Percentiles rank a stretch among this genome's conserved stretches.
Evolutionary conservation across 2,888 invertebrate genomes (phyloP).

Genomic region (Morpho achilles): DNA sequence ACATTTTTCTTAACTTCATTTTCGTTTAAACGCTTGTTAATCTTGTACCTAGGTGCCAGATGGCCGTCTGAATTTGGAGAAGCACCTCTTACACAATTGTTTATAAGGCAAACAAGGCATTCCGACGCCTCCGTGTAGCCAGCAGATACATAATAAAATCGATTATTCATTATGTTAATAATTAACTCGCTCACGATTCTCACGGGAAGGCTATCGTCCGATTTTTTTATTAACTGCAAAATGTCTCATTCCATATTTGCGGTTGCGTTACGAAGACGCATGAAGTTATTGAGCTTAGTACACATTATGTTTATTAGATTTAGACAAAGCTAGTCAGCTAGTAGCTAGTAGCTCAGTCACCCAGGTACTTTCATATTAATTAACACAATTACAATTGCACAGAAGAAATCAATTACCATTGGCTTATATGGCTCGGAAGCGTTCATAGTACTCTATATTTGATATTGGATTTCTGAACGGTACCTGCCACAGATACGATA

Average conservation of each 20-base stretch:
- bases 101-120: constrained; percentile 15
- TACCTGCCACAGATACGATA: too few species aligned
- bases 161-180: constrained; percentile 25
- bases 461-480: too few species aligned
- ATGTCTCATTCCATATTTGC: constrained; percentile 24
- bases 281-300: neutral
- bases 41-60: constrained; percentile 15
- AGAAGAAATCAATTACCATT: too few species aligned
- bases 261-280: constrained; percentile 1
- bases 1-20: constrained; percentile 2
- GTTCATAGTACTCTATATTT: too few species aligned
- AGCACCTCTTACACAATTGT: constrained; percentile 13
- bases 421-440: too few species aligned
- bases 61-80: constrained; percentile 11
- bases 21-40: constrained; percentile 13
- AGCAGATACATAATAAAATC: constrained; percentile 21
- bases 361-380: too few species aligned
- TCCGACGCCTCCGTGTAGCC: constrained; percentile 10
- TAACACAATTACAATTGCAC: too few species aligned
- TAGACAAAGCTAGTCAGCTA: too few species aligned
- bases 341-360: too few species aligned
- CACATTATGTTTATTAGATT: too few species aligned
- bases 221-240: constrained; percentile 26
- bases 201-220: constrained; percentile 5
- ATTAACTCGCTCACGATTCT: constrained; percentile 20